Evolutionary conservation across 2,797 vertebrate species (phyloP).

Genomic region (Hipposideros larvatus): DNA sequence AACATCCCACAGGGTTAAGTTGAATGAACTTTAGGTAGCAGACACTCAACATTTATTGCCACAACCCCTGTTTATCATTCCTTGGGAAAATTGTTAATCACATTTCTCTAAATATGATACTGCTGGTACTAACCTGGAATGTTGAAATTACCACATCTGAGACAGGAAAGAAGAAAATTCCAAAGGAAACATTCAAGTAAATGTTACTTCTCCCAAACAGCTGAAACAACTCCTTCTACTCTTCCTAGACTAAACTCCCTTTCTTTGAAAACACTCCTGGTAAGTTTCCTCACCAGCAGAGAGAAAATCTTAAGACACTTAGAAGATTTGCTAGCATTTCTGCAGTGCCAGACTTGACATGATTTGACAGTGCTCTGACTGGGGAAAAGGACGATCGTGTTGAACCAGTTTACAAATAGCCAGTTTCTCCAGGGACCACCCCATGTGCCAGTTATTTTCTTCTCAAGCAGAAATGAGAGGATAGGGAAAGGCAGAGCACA

Average conservation of each 20-base stretch:
- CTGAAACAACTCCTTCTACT: neutral
- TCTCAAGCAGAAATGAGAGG: neutral
- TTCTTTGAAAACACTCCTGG: neutral
- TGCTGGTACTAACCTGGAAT: neutral
- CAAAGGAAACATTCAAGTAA: neutral
- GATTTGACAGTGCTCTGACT: neutral
- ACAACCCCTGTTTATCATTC: neutral
- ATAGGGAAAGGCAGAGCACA: neutral
- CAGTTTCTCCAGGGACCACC: neutral
- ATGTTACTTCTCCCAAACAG: neutral
- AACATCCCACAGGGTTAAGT: neutral
- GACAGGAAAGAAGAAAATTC: neutral
- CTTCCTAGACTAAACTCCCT: neutral
- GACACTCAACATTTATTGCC: neutral
- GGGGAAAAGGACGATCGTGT: neutral
- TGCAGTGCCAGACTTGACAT: neutral
- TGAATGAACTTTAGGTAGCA: constrained; percentile 7
- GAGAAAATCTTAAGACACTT: neutral
- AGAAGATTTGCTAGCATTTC: neutral
- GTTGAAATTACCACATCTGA: neutral
- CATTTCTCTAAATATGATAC: neutral
- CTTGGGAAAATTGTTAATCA: neutral
- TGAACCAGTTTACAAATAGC: neutral
- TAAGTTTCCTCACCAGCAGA: neutral
- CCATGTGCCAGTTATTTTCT: neutral